Evolutionary conservation across 2,888 invertebrate genomes (phyloP), one percentile per base, ranked within the genome.

Genomic region (Sesia apiformis): DNA sequence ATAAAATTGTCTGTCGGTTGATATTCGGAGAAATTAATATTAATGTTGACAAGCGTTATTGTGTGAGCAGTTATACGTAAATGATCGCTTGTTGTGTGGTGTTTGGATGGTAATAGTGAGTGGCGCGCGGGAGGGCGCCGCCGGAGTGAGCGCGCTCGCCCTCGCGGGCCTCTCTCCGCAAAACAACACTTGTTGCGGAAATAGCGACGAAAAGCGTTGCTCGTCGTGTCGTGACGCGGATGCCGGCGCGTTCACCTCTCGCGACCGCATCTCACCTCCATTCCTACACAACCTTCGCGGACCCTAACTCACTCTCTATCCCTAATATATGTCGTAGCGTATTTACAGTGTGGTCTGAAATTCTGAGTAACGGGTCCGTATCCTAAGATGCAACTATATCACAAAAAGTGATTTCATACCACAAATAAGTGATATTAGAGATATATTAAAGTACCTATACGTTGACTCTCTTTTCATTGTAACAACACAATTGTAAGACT

Each of bases 121-220:
- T 52, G 51, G 53, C 49, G 54, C 53, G 55, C 49, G 56, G 59
- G 54, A 55, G 63, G 61, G 65, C 63, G 70, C 65, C 8, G 46
- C 8, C 8, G n/a, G 46, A 46, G n/a, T 46, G 46, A 23, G 67
- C 68, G 70, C 77, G 65, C 59, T 64, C 81, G 77, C 78, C 73
- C 74, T 78, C 60, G 58, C 57, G 84, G 74, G 84, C 86, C 86
- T 80, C 84, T 79, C 76, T 77, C 77, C 76, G 78, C 84, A 81
- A 84, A 86, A 85, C 84, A 87, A 84, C 85, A 85, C 84, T 88
- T 81, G 85, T 81, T 81, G 87, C 85, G 81, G 85, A 86, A 86
- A 87, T 85, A 87, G 86, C 82, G 79, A 74, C 75, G 79, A 81
- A 81, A 80, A 80, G 74, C 76, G 74, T 75, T 75, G 77, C 72